These are phyloP conservation scores for Musca vetustissima DNA, from an alignment of 1,140 invertebrate genomes.

Conservation along the genomic window DNA sequence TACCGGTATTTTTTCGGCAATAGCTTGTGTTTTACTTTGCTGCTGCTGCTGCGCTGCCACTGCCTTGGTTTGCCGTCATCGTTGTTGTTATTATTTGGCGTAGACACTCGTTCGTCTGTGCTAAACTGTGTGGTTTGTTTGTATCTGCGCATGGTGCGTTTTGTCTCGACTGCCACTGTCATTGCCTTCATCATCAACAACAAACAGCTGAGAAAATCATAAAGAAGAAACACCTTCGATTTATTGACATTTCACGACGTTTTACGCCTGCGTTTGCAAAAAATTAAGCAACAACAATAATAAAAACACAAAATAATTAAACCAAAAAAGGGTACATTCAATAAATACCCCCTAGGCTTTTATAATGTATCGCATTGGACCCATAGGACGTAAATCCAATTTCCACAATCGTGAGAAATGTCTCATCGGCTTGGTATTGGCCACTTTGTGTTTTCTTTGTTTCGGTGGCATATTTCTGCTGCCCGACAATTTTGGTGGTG, in stretches of 20 bases:
- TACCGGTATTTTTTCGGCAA: conserved; percentile 16
- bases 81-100: no score
- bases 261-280: conserved; percentile 21
- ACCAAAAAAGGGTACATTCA: background rate
- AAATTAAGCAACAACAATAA: background rate
- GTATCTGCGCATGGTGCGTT: no score
- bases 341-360: background rate
- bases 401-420: conserved; percentile 88
- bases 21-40: background rate
- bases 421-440: conserved; percentile 83
- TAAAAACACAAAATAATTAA: background rate
- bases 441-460: conserved; percentile 85
- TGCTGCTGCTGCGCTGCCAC: no score
- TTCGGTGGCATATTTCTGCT: conserved; percentile 92
- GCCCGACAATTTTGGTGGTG: conserved; percentile 82
- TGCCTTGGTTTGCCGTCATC: no score
- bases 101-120: no score
- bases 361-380: conserved; percentile 50
- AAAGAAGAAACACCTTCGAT: conserved; percentile 13
- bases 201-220: conserved; percentile 11
- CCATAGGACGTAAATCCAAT: conserved; percentile 57
- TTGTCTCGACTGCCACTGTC: no score
- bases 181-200: no score
- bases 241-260: conserved; percentile 20
- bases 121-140: no score